Evolutionary conservation across 2,888 invertebrate genomes (phyloP), one percentile per base, ranked within the genome.

Genomic region (Trissonchulus latispiculum): DNA sequence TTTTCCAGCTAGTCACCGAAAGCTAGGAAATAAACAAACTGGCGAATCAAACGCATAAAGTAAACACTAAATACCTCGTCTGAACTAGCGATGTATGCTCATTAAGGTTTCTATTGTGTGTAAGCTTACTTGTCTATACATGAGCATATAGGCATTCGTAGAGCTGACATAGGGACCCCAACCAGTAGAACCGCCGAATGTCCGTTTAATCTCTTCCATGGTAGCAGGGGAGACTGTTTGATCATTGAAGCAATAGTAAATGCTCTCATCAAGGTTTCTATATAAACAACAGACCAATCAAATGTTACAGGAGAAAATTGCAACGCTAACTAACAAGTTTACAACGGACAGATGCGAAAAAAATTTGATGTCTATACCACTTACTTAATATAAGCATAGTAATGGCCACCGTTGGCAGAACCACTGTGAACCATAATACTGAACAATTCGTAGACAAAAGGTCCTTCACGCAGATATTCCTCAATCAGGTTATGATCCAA

Each of bases 401-500:
- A 94, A 84, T 93, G 93, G 0, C 93, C 93, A 33, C 92, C 92
- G 29, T 90, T 90, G 0, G 93, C 92, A 83, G 91, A 92, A 18
- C 93, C 93, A 33, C 91, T 91, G 84, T 93, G 93, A 74, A 93
- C 91, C 91, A 93, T 92, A 77, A 93, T 91, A 29, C 92, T 91
- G 83, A 92, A 93, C 48, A 94, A 84, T 83, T 94, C 92, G 83
- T 93, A 93, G 67, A 89, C 85, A 83, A 89, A 91, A 0, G 90
- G 90, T 1, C 90, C 91, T 75, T 79, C 70, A n/a, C 72, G 35
- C 33, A 68, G 33, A 68, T 68, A 68, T 36, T n/a, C 3, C n/a
- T 32, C 8, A 36, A 68, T 36, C 36, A 36, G 33, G 28, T 32
- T 15, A 8, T 33, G 69, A n/a, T 68, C 69, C n/a, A 68, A n/a